These are phyloP conservation scores for Drosophila leonis DNA, from an alignment of 2,888 invertebrate genomes.

Conservation along the genomic window DNA sequence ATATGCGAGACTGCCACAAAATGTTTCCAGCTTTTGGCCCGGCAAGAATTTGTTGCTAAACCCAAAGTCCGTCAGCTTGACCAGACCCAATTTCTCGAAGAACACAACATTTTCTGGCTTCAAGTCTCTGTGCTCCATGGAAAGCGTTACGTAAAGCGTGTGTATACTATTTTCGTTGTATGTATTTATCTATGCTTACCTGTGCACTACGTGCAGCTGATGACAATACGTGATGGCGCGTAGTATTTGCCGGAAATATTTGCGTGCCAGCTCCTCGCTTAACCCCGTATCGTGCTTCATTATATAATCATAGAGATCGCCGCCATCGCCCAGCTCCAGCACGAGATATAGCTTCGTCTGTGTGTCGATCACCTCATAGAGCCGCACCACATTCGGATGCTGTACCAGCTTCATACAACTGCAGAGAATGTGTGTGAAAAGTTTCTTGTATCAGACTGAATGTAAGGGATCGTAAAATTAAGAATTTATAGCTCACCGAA, in stretches of 20 bases:
- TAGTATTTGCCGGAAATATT: constrained; percentile 98
- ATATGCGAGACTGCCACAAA: constrained; percentile 99
- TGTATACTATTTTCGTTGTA: background rate
- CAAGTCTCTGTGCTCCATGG: constrained; percentile 89
- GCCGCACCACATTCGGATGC: constrained; percentile 98
- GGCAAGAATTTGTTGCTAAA: constrained; percentile 98
- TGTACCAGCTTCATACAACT: constrained; percentile 99
- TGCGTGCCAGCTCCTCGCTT: constrained; percentile 92
- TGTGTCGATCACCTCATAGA: constrained; percentile 99
- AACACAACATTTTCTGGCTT: constrained; percentile 99
- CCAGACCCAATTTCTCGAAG: constrained; percentile 98
- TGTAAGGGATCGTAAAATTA: constrained; percentile 4
- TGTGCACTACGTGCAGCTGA: constrained; percentile 90
- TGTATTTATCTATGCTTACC: constrained; percentile 68
- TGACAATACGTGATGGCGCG: constrained; percentile 99
- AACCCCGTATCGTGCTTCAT: constrained; percentile 97
- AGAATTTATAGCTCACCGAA: constrained; percentile 85
- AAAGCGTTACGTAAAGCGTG: constrained; percentile 56
- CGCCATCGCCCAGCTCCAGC: constrained; percentile 98
- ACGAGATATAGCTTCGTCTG: constrained; percentile 98
- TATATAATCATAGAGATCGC: constrained; percentile 99
- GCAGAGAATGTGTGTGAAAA: background rate
- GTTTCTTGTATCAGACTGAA: background rate
- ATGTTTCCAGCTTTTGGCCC: constrained; percentile 98
- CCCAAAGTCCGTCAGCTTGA: constrained; percentile 99